These are phyloP conservation scores for Nothoprocta pentlandii DNA, from an alignment of 2,113 vertebrate genomes.

Conservation along the genomic window DNA sequence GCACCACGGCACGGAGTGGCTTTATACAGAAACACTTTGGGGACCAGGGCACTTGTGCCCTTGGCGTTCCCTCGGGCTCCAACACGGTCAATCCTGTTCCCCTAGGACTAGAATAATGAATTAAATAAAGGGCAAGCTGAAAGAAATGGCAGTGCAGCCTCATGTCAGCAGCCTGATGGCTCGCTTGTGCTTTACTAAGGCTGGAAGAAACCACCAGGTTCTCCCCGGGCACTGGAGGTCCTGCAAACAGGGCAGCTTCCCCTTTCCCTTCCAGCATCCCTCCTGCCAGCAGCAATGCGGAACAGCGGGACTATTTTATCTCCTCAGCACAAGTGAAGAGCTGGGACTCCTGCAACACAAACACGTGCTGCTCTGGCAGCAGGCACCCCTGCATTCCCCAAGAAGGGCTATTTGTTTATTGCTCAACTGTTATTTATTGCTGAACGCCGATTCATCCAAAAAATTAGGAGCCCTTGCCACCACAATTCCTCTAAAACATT, in stretches of 20 bases:
- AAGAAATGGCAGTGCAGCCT: background rate
- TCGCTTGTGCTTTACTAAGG: too few relatives aligned
- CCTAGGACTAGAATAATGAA: too few relatives aligned
- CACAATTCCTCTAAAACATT: background rate
- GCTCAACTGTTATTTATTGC: background rate
- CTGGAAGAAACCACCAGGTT: background rate
- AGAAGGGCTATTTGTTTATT: conserved; percentile 15
- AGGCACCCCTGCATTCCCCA: background rate
- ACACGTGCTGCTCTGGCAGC: background rate
- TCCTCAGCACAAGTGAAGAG: background rate
- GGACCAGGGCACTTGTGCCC: too few relatives aligned
- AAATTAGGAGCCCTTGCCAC: background rate
- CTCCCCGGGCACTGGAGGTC: background rate
- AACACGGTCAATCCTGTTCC: background rate
- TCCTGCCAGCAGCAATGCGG: background rate
- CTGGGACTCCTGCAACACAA: background rate
- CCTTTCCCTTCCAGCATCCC: background rate
- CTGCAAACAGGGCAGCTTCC: background rate
- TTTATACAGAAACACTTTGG: too few relatives aligned
- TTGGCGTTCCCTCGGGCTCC: too few relatives aligned
- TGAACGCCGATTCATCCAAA: background rate
- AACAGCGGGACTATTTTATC: background rate
- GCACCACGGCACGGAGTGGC: too few relatives aligned
- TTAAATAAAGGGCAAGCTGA: too few relatives aligned
- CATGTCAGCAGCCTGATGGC: too few relatives aligned